Conservation (phyloP, 2,113 vertebrate genomes). For the Varanus komodoensis region DNA sequence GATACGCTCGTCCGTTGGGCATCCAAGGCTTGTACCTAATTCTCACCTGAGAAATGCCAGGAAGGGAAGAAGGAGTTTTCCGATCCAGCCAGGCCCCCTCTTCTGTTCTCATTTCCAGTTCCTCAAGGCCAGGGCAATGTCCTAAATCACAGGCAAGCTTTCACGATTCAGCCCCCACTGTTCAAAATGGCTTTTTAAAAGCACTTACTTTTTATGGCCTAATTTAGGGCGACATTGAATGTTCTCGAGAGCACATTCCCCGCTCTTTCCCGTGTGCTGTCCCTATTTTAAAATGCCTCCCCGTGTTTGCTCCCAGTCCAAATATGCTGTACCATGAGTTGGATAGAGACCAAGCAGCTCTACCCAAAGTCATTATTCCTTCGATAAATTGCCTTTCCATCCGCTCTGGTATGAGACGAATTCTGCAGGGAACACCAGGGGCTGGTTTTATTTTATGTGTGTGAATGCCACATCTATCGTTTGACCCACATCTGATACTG, state of each 20-base stretch:
- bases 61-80: slow-evolving; percentile 8
- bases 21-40: background rate
- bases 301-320: slow-evolving; percentile 52
- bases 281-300: slow-evolving; percentile 26
- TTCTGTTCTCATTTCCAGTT: slow-evolving; percentile 35
- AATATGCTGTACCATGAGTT: slow-evolving; percentile 38
- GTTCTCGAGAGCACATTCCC: slow-evolving; percentile 54
- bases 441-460: slow-evolving; percentile 31
- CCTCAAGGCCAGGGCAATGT: slow-evolving; percentile 16
- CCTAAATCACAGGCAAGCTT: slow-evolving; percentile 65
- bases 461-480: background rate
- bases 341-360: slow-evolving; percentile 44
- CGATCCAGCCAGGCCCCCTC: slow-evolving; percentile 18
- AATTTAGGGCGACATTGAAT: slow-evolving; percentile 69
- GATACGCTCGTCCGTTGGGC: no score
- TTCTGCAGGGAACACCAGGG: background rate
- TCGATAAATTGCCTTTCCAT: slow-evolving; percentile 46
- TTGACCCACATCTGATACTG: slow-evolving; percentile 42
- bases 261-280: slow-evolving; percentile 24
- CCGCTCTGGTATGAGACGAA: slow-evolving; percentile 6
- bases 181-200: slow-evolving; percentile 72
- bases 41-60: background rate
- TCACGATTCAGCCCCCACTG: slow-evolving; percentile 53
- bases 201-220: slow-evolving; percentile 74
- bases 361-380: slow-evolving; percentile 1